A percentile compares a stretch with the other conserved stretches of the same genome.
phyloP scores from a whole-genome alignment of 2,888 invertebrate species.

The Trissoscelio sp. region DNA sequence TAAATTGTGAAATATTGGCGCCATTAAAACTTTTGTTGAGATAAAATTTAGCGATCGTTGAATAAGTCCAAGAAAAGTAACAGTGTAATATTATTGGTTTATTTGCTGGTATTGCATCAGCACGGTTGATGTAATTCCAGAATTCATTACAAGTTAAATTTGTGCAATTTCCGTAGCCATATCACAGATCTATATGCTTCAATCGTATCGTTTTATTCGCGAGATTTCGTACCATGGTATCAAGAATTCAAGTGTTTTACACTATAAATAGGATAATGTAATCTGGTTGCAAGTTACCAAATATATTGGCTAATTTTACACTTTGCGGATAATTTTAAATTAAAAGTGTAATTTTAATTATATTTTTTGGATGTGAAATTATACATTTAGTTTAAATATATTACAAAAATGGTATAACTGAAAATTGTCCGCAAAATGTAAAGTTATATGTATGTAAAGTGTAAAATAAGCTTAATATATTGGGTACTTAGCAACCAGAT shows the following conservation, averaged over 20 bases:
- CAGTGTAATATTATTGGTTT: slow-evolving; percentile 28
- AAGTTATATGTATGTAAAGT: too few species aligned
- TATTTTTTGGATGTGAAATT: too few species aligned
- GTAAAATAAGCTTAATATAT: too few species aligned
- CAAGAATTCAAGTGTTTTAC: slow-evolving; percentile 20
- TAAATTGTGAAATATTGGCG: slow-evolving; percentile 18
- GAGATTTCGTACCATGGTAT: slow-evolving; percentile 18
- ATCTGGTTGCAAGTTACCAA: too few species aligned
- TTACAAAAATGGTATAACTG: too few species aligned
- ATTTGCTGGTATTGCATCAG: slow-evolving; percentile 43
- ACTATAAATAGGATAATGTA: too few species aligned
- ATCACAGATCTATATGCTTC: slow-evolving; percentile 17
- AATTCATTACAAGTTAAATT: slow-evolving; percentile 48
- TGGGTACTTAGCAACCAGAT: too few species aligned
- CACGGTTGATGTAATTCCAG: slow-evolving; percentile 50
- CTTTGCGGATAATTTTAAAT: too few species aligned
- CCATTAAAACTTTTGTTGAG: slow-evolving; percentile 6
- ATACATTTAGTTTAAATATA: too few species aligned
- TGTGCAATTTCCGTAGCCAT: slow-evolving; percentile 53
- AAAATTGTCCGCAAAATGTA: too few species aligned
- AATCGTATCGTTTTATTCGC: slow-evolving; percentile 3
- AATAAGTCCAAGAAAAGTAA: slow-evolving; percentile 33
- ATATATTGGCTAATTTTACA: too few species aligned
- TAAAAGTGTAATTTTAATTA: too few species aligned
- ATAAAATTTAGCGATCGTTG: slow-evolving; percentile 27